Percentiles rank a stretch among this genome's conserved stretches.
These are phyloP conservation scores for Ecdyonurus torrentis DNA, from an alignment of 2,888 invertebrate genomes.

Conservation along the genomic window DNA sequence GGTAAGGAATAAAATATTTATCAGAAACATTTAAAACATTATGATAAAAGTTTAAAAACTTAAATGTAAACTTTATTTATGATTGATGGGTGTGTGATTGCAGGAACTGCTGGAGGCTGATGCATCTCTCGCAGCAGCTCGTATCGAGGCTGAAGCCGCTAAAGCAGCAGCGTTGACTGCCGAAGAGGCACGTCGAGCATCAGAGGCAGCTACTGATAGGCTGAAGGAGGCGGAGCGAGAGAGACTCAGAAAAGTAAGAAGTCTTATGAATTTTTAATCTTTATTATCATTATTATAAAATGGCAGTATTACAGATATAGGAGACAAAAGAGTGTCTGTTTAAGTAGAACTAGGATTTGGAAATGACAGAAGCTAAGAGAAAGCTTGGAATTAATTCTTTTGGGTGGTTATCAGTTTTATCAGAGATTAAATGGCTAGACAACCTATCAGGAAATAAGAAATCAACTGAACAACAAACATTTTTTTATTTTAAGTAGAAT, in stretches of 20 bases:
- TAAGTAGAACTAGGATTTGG: too few relatives aligned
- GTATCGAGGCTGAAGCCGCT: conserved; percentile 30
- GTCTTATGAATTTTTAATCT: too few relatives aligned
- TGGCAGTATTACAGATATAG: too few relatives aligned
- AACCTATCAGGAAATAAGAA: too few relatives aligned
- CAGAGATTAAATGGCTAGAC: too few relatives aligned
- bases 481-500: too few relatives aligned
- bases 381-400: too few relatives aligned
- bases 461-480: too few relatives aligned
- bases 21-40: neutral
- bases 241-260: neutral
- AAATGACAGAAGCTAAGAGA: too few relatives aligned
- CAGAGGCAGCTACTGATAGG: conserved; percentile 26
- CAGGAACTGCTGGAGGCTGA: conserved; percentile 32
- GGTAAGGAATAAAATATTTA: conserved; percentile 15
- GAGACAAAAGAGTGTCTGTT: too few relatives aligned
- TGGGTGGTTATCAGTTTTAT: too few relatives aligned
- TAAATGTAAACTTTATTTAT: neutral
- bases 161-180: conserved; percentile 27
- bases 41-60: neutral
- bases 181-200: conserved; percentile 27
- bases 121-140: conserved; percentile 28
- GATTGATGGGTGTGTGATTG: neutral
- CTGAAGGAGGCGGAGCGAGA: conserved; percentile 15
- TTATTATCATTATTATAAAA: too few relatives aligned